phyloP scores from a whole-genome alignment of 2,797 vertebrate species.

The Hydrophis major region DNA sequence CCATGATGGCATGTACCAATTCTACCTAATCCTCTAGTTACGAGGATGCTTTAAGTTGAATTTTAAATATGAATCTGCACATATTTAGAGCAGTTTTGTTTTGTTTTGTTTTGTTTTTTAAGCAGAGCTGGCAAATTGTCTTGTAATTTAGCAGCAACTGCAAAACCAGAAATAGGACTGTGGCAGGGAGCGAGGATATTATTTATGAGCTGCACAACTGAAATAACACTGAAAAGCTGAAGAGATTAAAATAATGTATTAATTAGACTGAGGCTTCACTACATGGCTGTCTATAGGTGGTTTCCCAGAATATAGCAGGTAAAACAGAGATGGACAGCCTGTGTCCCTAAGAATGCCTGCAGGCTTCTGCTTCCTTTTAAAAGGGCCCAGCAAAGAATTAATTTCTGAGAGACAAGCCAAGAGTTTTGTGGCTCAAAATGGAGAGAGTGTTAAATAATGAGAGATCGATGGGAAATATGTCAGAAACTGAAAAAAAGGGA shows the following conservation, averaged over 20 bases:
- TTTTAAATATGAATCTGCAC: background rate
- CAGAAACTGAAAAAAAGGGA: background rate
- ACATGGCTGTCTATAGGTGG: background rate
- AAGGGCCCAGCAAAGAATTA: background rate
- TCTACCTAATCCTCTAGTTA: background rate
- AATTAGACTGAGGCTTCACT: background rate
- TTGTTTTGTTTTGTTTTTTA: background rate
- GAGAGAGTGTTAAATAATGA: background rate
- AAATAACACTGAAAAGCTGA: background rate
- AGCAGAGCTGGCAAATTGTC: background rate
- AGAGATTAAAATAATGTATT: background rate
- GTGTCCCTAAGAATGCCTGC: background rate
- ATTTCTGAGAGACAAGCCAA: background rate
- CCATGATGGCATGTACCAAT: background rate
- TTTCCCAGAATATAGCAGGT: background rate
- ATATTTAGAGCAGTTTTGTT: background rate
- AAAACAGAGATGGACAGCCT: background rate
- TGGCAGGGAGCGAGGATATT: background rate
- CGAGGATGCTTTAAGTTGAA: background rate
- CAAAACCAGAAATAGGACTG: background rate
- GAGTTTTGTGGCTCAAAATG: background rate
- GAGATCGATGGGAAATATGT: background rate
- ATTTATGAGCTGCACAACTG: background rate
- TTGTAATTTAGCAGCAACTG: background rate
- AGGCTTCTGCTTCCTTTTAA: background rate